These are phyloP conservation scores for Montipora cactus DNA, from an alignment of 64 coral and sea anemone species.

Conservation along the genomic window DNA sequence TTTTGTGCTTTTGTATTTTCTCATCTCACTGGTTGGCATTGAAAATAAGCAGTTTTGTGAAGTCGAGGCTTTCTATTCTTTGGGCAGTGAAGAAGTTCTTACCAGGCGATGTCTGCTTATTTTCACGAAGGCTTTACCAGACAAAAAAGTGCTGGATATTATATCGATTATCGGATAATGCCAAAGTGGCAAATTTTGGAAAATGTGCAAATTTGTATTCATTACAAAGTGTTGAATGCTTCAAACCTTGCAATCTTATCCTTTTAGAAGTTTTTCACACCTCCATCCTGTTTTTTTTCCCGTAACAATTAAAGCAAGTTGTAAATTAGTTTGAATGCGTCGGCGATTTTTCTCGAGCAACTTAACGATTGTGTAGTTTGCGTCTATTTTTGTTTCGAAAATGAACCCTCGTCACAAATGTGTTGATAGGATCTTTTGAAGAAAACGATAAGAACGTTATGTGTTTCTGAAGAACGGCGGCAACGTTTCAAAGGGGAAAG, in stretches of 20 bases:
- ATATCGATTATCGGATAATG: constrained; percentile 21
- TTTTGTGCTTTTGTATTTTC: no score
- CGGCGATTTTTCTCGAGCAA: background rate
- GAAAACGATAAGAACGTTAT: background rate
- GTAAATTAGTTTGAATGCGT: background rate
- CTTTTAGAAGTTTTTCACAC: constrained; percentile 1
- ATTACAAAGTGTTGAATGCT: constrained; percentile 39
- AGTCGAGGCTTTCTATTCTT: background rate
- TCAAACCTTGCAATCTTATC: background rate
- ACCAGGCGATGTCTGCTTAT: no score
- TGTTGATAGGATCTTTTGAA: constrained; percentile 6
- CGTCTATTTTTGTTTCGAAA: constrained; percentile 36
- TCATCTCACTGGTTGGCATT: background rate
- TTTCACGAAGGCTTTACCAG: background rate
- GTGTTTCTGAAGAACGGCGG: background rate
- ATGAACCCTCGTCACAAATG: constrained; percentile 7
- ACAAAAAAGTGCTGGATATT: background rate
- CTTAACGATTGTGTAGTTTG: background rate
- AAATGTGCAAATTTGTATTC: constrained; percentile 26
- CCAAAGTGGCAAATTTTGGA: background rate
- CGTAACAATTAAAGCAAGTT: background rate
- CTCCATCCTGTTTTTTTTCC: background rate
- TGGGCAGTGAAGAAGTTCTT: background rate
- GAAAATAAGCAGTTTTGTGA: background rate
- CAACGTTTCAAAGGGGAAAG: background rate